Base-by-base conservation (phyloP, 92 coral and sea anemone genomes). In the Anthopleura xanthogrammica region DNA sequence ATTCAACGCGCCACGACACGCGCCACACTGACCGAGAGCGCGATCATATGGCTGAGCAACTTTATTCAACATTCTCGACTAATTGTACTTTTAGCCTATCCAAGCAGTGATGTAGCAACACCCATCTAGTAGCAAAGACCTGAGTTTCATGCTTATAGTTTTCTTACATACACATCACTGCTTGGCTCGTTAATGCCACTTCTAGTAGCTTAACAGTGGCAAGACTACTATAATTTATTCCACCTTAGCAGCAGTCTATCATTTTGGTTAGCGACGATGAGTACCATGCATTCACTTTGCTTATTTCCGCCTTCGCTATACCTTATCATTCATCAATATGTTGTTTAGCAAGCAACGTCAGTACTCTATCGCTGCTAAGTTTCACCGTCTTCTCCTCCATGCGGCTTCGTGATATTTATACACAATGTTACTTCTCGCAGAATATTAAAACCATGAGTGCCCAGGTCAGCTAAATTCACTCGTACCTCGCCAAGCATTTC, bases 351-450 rank as follows among this genome's bases (percentile, higher is more conserved):
- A 68, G 2, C 40, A 20, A 46, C 50, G 50, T 20, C 10, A 64
- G 11, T 20, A 19, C 36, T 40, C 24, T 20, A 36, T 13, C 41
- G 41, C 39, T 58, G 76, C 73, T 58, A 85, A n/a, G 65, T 76
- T 3, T 78, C 87, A 54, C 82, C 80, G 60, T 83, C 22, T 79
- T 83, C 86, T 4, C 78, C 43, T 57, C 77, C 79, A 3, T 82
- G 60, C 16, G 89, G 93, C 72, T 91, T 94, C 41, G 91, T 87
- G 48, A 96, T 93, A 77, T 89, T 92, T 82, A 96, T 91, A 39
- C 95, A 89, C 65, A 96, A 86, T 77, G 98, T 94, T 19, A 96
- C 90, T 60, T 96, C 99, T 72, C 97, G 90, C 14, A 94, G 82
- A 78, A 96, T 85, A 68, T 96, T 92, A 83, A 91, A 92, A 17